A percentile compares a stretch with the other conserved stretches of the same genome.
Conservation (phyloP, 2,797 vertebrate species). For the Rhynchonycteris naso region DNA sequence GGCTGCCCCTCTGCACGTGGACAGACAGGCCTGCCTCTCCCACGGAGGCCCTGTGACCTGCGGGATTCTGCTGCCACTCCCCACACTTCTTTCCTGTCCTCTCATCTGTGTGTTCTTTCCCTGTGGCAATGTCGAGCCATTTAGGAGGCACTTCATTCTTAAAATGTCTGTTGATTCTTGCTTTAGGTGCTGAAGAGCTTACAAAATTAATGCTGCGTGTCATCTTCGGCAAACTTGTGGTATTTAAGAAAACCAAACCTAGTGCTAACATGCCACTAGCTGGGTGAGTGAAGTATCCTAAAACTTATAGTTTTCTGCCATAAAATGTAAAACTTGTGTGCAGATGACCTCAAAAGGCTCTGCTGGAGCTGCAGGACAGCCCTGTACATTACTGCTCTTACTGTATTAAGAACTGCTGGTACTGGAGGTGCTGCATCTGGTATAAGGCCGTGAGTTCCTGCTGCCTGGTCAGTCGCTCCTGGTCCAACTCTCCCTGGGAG, state of each 20-base stretch:
- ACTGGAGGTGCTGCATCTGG: constrained; percentile 97
- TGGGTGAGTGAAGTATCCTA: neutral
- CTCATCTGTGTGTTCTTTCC: neutral
- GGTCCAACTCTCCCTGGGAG: constrained; percentile 93
- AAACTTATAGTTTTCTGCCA: neutral
- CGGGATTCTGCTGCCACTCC: neutral
- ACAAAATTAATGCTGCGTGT: neutral
- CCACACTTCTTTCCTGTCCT: neutral
- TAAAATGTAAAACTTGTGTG: neutral
- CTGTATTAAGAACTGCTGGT: constrained; percentile 97
- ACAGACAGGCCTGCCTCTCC: neutral
- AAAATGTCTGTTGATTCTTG: neutral
- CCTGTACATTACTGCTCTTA: constrained; percentile 77
- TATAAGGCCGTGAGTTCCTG: constrained; percentile 96
- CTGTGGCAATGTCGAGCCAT: neutral
- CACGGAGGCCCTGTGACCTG: neutral
- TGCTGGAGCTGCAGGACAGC: neutral
- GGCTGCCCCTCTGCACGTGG: neutral
- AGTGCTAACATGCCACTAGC: neutral
- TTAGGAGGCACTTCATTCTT: neutral
- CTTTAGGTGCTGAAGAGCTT: constrained; percentile 13
- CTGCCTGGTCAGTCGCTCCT: constrained; percentile 95
- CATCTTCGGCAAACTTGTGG: constrained; percentile 14
- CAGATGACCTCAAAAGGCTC: neutral
- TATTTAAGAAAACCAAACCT: constrained; percentile 37